phyloP scores from a whole-genome alignment of 1,140 invertebrate genomes.

The Drosophila insularis region DNA sequence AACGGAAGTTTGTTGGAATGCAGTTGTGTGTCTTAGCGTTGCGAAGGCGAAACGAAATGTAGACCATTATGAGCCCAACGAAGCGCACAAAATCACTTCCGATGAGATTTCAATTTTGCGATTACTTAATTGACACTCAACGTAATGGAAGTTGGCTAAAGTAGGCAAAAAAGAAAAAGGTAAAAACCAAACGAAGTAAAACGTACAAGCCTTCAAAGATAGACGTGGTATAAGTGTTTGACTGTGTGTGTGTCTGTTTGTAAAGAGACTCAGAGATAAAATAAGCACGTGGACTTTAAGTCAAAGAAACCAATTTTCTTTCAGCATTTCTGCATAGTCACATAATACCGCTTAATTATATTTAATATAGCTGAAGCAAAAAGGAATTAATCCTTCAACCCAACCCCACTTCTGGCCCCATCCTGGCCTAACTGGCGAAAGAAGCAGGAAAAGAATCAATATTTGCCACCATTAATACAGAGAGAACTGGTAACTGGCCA shows the following conservation, averaged over 20 bases:
- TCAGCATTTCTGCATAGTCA: background rate
- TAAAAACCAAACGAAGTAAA: background rate
- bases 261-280: background rate
- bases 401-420: too few species aligned
- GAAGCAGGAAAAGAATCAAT: constrained; percentile 36
- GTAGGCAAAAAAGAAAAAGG: constrained; percentile 6
- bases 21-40: constrained; percentile 39
- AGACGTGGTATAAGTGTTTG: background rate
- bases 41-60: constrained; percentile 36
- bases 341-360: constrained; percentile 6
- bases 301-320: constrained; percentile 9
- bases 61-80: constrained; percentile 52
- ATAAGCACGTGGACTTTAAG: constrained; percentile 1
- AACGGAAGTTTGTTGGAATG: constrained; percentile 77
- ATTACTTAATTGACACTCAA: constrained; percentile 80
- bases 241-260: background rate
- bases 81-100: constrained; percentile 77
- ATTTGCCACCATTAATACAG: constrained; percentile 48
- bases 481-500: constrained; percentile 18
- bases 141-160: constrained; percentile 67
- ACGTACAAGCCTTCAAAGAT: background rate
- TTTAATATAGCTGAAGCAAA: background rate
- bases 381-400: background rate
- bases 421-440: background rate
- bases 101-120: constrained; percentile 78